These are phyloP conservation scores for Leucophenga montana DNA, from an alignment of 2,888 invertebrate species.

Conservation along the genomic window DNA sequence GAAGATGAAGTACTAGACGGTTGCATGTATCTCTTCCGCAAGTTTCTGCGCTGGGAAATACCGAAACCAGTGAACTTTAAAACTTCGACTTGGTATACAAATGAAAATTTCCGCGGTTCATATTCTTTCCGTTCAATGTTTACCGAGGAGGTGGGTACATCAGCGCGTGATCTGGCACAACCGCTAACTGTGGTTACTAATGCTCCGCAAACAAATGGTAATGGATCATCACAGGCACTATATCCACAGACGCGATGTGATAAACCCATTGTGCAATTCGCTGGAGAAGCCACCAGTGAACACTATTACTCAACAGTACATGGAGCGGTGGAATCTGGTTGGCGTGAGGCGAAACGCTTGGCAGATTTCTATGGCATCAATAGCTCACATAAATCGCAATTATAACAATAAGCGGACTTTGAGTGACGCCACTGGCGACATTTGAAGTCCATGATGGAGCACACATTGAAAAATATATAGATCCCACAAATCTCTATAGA, in stretches of 20 bases:
- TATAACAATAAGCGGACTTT: slow-evolving; percentile 62
- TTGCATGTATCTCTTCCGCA: slow-evolving; percentile 68
- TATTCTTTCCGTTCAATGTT: slow-evolving; percentile 79
- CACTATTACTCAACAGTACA: slow-evolving; percentile 81
- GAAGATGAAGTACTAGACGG: slow-evolving; percentile 73
- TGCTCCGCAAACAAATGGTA: slow-evolving; percentile 70
- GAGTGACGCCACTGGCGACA: slow-evolving; percentile 43
- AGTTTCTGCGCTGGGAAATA: slow-evolving; percentile 69
- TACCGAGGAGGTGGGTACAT: slow-evolving; percentile 75
- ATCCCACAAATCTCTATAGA: slow-evolving; percentile 7
- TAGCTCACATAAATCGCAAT: slow-evolving; percentile 56
- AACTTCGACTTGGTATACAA: slow-evolving; percentile 79
- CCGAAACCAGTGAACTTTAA: slow-evolving; percentile 64
- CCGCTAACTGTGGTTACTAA: slow-evolving; percentile 63
- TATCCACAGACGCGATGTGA: slow-evolving; percentile 63
- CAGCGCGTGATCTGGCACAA: slow-evolving; percentile 75
- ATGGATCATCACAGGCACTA: slow-evolving; percentile 37
- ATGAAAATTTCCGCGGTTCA: slow-evolving; percentile 78
- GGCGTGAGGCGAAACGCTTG: slow-evolving; percentile 80
- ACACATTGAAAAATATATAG: slow-evolving; percentile 4
- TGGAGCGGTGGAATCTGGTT: slow-evolving; percentile 83
- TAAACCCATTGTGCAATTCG: slow-evolving; percentile 78
- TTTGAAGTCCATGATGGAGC: slow-evolving; percentile 45
- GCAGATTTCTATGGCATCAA: slow-evolving; percentile 63
- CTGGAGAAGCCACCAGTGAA: slow-evolving; percentile 81